A percentile compares a stretch with the other conserved stretches of the same genome.
phyloP scores from a whole-genome alignment of 2,113 vertebrate species.

The Pica pica region DNA sequence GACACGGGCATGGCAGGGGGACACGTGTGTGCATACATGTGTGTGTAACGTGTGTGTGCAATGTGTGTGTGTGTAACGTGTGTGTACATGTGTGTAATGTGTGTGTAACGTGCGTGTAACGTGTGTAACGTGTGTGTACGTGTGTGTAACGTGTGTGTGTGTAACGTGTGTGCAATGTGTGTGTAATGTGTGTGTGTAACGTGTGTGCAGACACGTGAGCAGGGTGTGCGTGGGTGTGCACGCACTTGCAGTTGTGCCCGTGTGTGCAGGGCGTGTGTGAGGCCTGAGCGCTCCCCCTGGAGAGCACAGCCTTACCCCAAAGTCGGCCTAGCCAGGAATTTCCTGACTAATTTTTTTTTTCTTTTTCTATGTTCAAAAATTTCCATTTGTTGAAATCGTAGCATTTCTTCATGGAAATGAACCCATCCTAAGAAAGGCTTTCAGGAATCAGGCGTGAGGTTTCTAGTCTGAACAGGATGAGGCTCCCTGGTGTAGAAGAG shows the following conservation, averaged over 20 bases:
- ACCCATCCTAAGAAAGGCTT: not conserved
- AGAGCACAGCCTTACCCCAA: not conserved
- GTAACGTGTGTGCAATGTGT: no score
- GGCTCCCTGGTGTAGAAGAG: constrained; percentile 31
- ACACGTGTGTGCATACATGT: no score
- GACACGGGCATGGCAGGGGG: no score
- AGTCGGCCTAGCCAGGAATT: not conserved
- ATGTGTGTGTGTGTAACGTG: no score
- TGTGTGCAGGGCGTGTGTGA: not conserved
- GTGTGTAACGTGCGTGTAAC: no score
- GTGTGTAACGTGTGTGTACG: no score
- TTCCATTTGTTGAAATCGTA: not conserved
- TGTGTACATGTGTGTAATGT: no score
- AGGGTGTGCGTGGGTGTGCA: no score
- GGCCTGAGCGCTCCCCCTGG: not conserved
- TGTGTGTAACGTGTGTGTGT: not conserved
- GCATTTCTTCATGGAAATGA: not conserved
- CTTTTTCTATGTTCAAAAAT: not conserved
- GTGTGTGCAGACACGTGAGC: no score
- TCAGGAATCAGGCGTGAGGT: not conserved
- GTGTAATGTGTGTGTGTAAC: not conserved
- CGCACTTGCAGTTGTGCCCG: rapidly evolving
- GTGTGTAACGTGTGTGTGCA: no score
- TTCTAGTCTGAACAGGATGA: constrained; percentile 38
- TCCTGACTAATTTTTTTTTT: not conserved